phyloP scores from a whole-genome alignment of 2,888 invertebrate species.

The Machimus rusticus region DNA sequence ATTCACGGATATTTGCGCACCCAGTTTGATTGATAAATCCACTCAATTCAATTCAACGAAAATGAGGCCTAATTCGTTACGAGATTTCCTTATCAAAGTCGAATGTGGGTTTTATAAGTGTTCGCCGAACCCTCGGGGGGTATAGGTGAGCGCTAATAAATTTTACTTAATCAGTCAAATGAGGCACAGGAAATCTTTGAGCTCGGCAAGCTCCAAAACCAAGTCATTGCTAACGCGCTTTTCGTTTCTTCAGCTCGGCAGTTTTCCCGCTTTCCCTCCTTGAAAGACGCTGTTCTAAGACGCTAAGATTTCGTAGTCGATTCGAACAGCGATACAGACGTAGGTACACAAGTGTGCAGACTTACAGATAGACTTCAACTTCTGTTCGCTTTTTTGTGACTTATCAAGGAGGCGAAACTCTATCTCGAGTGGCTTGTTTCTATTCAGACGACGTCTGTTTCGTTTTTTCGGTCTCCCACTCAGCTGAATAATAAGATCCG shows the following conservation, averaged over 20 bases:
- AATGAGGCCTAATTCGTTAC: conserved; percentile 38
- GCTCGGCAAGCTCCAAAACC: not conserved
- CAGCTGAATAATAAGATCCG: conserved; percentile 10
- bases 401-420: conserved; percentile 1
- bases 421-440: conserved; percentile 1
- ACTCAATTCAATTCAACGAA: conserved; percentile 34
- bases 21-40: conserved; percentile 31
- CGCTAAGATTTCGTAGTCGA: not conserved
- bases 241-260: not conserved
- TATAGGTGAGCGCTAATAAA: conserved; percentile 35
- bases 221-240: not conserved
- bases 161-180: conserved; percentile 39
- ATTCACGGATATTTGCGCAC: conserved; percentile 16
- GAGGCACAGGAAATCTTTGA: conserved; percentile 35
- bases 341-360: not conserved
- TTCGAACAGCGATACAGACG: not conserved
- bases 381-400: not conserved
- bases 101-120: conserved; percentile 19
- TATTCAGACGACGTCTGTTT: not conserved
- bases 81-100: conserved; percentile 39
- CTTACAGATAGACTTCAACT: not conserved
- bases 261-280: not conserved
- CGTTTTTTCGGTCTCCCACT: not conserved
- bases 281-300: not conserved
- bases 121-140: not conserved